Conservation (phyloP, 2,888 invertebrate genomes). For the Stenolophus ochropezus region DNA sequence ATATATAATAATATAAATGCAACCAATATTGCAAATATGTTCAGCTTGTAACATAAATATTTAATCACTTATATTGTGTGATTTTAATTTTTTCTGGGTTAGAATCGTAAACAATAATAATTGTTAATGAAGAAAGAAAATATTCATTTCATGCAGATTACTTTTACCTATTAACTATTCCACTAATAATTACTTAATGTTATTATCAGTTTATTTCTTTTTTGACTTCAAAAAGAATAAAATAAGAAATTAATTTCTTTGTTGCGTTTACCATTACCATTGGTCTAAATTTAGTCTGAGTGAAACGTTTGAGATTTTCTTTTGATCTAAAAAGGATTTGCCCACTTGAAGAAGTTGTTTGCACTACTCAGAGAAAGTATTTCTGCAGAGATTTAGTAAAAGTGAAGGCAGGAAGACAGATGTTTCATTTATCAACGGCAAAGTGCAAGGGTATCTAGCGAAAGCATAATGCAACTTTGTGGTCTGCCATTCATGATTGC, state of each 20-base stretch:
- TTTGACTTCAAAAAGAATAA: background rate
- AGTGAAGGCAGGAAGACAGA: constrained; percentile 37
- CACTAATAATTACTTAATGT: background rate
- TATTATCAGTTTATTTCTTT: background rate
- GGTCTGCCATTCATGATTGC: background rate
- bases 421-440: constrained; percentile 9
- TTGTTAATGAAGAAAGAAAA: background rate
- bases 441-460: constrained; percentile 26
- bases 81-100: too few species aligned
- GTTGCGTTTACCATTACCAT: background rate
- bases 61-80: too few species aligned
- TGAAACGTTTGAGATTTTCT: constrained; percentile 9
- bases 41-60: too few species aligned
- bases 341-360: constrained; percentile 22
- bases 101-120: too few species aligned
- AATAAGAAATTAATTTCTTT: background rate
- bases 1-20: too few species aligned
- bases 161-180: background rate
- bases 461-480: constrained; percentile 12
- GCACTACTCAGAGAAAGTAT: constrained; percentile 23
- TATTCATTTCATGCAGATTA: background rate
- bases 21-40: too few species aligned
- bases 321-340: constrained; percentile 7
- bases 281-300: background rate
- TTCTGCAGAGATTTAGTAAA: constrained; percentile 14